A percentile compares a stretch with the other conserved stretches of the same genome.
phyloP scores from a whole-genome alignment of 2,113 vertebrate genomes.

The Podocnemis expansa region DNA sequence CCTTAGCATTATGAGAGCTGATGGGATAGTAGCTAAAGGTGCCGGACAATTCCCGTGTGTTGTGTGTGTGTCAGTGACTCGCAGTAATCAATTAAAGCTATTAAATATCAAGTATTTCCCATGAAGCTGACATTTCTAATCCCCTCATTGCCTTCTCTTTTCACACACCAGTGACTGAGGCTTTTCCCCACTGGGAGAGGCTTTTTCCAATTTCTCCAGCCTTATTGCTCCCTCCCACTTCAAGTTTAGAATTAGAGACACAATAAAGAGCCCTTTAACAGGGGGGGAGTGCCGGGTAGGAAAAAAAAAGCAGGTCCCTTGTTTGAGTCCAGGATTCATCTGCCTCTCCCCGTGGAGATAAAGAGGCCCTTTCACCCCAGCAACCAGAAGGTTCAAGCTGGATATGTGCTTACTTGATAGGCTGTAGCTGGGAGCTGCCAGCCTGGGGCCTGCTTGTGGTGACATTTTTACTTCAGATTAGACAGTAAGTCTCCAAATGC shows the following conservation, averaged over 20 bases:
- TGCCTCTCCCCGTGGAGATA: conserved; percentile 46
- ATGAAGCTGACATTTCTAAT: conserved; percentile 51
- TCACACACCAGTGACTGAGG: conserved; percentile 42
- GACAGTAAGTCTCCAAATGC: conserved; percentile 12
- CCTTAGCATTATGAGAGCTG: neutral
- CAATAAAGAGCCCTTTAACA: conserved; percentile 42
- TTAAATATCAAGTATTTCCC: conserved; percentile 47
- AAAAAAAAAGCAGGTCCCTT: neutral
- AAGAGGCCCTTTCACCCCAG: conserved; percentile 73
- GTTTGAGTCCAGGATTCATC: conserved; percentile 55
- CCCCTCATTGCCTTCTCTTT: conserved; percentile 7
- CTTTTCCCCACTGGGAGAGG: conserved; percentile 10
- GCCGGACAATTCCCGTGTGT: neutral
- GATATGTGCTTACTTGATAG: conserved; percentile 56
- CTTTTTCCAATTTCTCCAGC: neutral
- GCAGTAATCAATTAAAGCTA: neutral
- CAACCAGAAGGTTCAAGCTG: conserved; percentile 64
- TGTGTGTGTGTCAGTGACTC: neutral
- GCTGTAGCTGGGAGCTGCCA: conserved; percentile 58
- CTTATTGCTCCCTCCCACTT: conserved; percentile 45
- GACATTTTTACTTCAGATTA: conserved; percentile 68
- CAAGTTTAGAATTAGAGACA: conserved; percentile 42
- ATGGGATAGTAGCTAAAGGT: neutral
- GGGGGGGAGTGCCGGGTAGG: neutral
- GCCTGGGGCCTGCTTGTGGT: conserved; percentile 32